A percentile compares a stretch with the other conserved stretches of the same genome.
Conservation (phyloP, 2,888 invertebrate species). For the Agrotis puta region DNA sequence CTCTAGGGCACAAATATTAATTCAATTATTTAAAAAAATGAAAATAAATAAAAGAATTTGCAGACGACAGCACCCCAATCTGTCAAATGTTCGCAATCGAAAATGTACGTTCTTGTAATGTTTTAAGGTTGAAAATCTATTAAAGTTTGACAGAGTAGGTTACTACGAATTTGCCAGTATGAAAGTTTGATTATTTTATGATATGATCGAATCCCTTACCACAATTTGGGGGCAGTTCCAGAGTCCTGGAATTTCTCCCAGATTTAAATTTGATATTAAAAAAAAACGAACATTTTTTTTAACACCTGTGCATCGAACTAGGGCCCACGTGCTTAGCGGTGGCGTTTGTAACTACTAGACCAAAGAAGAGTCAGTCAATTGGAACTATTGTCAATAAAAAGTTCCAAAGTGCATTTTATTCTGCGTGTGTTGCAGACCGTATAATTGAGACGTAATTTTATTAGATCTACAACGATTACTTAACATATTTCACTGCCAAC, state of each 20-base stretch:
- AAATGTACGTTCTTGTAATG: no score
- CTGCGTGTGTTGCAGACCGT: slow-evolving; percentile 11
- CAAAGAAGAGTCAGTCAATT: background rate
- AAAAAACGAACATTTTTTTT: no score
- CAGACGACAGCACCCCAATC: background rate
- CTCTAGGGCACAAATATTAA: background rate
- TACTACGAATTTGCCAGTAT: no score
- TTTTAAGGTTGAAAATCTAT: no score
- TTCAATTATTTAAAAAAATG: slow-evolving; percentile 13
- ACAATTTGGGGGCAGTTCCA: no score
- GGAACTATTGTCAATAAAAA: background rate
- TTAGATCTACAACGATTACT: slow-evolving; percentile 19
- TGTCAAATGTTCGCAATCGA: background rate
- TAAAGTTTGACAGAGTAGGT: no score
- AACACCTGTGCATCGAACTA: background rate
- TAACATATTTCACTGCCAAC: background rate
- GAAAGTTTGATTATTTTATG: no score
- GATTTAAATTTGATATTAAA: no score
- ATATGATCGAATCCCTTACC: no score
- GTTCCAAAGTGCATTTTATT: background rate
- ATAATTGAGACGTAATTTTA: slow-evolving; percentile 40
- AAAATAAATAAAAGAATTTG: background rate
- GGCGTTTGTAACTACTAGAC: background rate
- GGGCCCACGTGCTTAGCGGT: no score
- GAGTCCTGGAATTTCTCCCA: no score